These are phyloP conservation scores for Sesamia inferens DNA, from an alignment of 2,888 invertebrate genomes.

Conservation along the genomic window DNA sequence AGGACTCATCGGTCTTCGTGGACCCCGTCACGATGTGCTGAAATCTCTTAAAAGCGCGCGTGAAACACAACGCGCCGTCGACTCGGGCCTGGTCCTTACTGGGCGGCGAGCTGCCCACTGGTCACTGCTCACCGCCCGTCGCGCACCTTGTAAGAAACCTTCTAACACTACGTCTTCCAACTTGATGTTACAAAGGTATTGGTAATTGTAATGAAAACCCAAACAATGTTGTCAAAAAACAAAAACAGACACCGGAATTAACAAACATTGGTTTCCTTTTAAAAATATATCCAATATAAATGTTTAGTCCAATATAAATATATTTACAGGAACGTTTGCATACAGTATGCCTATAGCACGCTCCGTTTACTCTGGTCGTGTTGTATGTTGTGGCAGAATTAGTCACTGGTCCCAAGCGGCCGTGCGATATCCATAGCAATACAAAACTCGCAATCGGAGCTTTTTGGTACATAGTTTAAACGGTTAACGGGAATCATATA, in stretches of 20 bases:
- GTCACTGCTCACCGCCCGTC: too few species aligned
- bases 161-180: neutral
- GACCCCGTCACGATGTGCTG: too few species aligned
- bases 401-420: slow-evolving; percentile 70
- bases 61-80: too few species aligned
- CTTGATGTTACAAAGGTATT: neutral
- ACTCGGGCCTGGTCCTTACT: too few species aligned
- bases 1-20: too few species aligned
- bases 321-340: slow-evolving; percentile 40
- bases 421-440: slow-evolving; percentile 68
- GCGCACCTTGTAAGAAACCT: too few species aligned
- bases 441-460: slow-evolving; percentile 45
- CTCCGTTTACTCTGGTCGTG: slow-evolving; percentile 59
- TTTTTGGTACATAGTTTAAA: slow-evolving; percentile 20
- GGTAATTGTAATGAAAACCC: neutral
- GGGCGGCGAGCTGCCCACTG: too few species aligned
- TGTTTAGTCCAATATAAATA: slow-evolving; percentile 52
- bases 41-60: too few species aligned
- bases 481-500: neutral
- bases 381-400: slow-evolving; percentile 72
- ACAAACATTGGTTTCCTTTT: slow-evolving; percentile 15
- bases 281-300: slow-evolving; percentile 47
- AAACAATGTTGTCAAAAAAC: neutral
- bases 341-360: slow-evolving; percentile 53
- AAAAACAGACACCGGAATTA: slow-evolving; percentile 9